Conservation (phyloP, 1,140 invertebrate genomes). For the Cryptotermes secundus region DNA sequence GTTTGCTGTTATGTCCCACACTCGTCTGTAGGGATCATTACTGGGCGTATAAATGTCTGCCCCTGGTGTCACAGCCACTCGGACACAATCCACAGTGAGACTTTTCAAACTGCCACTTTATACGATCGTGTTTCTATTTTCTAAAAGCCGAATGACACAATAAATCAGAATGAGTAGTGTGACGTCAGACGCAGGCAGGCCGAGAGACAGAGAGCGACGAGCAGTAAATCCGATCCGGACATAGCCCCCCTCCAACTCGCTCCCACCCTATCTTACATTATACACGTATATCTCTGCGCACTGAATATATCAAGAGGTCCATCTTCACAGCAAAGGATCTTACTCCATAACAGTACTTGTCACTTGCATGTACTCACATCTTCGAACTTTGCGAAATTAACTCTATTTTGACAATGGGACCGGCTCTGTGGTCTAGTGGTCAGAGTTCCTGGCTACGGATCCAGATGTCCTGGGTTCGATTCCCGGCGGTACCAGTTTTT, state of each 20-base stretch:
- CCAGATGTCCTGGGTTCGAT: too few species aligned
- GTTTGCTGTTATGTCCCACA: too few species aligned
- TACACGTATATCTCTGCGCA: neutral
- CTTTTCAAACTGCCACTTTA: conserved; percentile 13
- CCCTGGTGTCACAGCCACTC: neutral
- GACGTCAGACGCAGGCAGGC: neutral
- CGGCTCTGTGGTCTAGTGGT: too few species aligned
- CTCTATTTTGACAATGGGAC: too few species aligned
- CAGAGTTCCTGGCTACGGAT: too few species aligned
- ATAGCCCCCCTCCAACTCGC: neutral
- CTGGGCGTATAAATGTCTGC: neutral
- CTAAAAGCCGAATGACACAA: conserved; percentile 16
- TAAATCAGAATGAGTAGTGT: conserved; percentile 17
- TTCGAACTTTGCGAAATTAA: too few species aligned
- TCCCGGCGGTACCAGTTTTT: too few species aligned
- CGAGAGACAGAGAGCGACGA: too few species aligned
- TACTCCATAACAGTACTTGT: too few species aligned
- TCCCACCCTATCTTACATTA: neutral
- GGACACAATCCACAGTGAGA: neutral
- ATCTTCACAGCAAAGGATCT: too few species aligned
- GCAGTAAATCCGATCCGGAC: neutral
- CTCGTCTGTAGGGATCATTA: neutral
- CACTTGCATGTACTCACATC: too few species aligned
- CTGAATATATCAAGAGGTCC: neutral
- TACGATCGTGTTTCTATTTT: conserved; percentile 8